Evolutionary conservation across 1,140 invertebrate genomes (phyloP).

Genomic region (Triops longicaudatus): DNA sequence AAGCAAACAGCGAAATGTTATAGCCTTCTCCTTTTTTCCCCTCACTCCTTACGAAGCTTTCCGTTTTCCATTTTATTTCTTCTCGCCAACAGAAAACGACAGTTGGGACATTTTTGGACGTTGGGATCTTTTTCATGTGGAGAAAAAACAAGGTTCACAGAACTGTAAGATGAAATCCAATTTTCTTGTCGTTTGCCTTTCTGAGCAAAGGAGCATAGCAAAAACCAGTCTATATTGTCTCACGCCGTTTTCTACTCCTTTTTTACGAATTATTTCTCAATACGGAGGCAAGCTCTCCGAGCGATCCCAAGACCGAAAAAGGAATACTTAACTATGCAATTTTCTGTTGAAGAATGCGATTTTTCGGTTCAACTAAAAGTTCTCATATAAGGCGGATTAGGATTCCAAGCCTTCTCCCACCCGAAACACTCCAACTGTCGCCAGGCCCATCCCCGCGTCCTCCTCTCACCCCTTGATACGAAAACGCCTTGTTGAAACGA

Average conservation of each 20-base stretch:
- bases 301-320: not conserved
- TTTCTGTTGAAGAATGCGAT: not conserved
- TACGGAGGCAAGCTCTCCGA: not conserved
- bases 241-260: not conserved
- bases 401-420: slow-evolving; percentile 3
- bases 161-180: slow-evolving; percentile 8
- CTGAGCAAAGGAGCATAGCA: not conserved
- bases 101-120: not conserved
- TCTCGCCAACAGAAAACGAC: not conserved
- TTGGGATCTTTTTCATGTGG: not conserved
- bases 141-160: not conserved
- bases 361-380: not conserved
- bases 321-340: slow-evolving; percentile 3
- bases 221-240: not conserved
- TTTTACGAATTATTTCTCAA: not conserved
- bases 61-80: not conserved
- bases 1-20: not conserved
- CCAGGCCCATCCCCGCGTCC: not conserved
- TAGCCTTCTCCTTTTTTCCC: not conserved
- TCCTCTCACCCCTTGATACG: not conserved
- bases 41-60: not conserved
- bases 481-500: not conserved
- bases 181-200: slow-evolving; percentile 15
- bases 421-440: slow-evolving; percentile 14
- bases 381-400: slow-evolving; percentile 1